Conservation (phyloP, 2,888 invertebrate species). For the Cataglyphis livida region DNA sequence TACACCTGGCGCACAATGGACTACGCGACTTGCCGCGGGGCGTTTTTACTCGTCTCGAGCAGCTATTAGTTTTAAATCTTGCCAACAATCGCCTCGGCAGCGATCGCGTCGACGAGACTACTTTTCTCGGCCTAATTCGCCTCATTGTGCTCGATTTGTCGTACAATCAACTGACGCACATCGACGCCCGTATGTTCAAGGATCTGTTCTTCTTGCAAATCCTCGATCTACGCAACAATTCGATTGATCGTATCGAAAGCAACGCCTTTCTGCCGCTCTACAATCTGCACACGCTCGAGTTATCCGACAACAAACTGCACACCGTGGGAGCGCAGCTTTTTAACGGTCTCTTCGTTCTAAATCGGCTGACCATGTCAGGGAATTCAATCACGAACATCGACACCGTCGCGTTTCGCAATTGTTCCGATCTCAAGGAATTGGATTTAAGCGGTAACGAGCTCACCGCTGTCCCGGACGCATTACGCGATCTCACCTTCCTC, state of each 20-base stretch:
- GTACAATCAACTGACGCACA: constrained; percentile 93
- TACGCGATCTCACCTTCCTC: constrained; percentile 93
- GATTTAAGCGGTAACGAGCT: constrained; percentile 96
- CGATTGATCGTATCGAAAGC: constrained; percentile 95
- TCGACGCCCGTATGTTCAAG: constrained; percentile 94
- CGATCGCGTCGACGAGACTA: constrained; percentile 93
- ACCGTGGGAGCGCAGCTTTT: constrained; percentile 93
- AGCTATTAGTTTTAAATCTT: constrained; percentile 93
- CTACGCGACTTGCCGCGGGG: constrained; percentile 93
- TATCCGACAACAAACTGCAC: constrained; percentile 95
- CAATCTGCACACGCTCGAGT: constrained; percentile 95
- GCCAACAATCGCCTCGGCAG: constrained; percentile 94
- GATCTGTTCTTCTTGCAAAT: constrained; percentile 95
- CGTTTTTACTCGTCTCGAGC: constrained; percentile 93
- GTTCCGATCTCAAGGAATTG: constrained; percentile 94
- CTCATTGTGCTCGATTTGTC: constrained; percentile 94
- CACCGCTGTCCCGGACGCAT: constrained; percentile 92
- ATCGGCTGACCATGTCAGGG: constrained; percentile 94
- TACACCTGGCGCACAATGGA: constrained; percentile 94
- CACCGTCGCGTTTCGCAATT: constrained; percentile 94
- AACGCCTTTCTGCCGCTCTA: constrained; percentile 95
- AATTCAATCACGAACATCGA: constrained; percentile 93
- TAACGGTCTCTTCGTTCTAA: constrained; percentile 93
- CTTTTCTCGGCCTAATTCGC: constrained; percentile 94
- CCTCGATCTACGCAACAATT: constrained; percentile 94